phyloP scores from a whole-genome alignment of 2,113 vertebrate species.

The Ictidomys tridecemlineatus region DNA sequence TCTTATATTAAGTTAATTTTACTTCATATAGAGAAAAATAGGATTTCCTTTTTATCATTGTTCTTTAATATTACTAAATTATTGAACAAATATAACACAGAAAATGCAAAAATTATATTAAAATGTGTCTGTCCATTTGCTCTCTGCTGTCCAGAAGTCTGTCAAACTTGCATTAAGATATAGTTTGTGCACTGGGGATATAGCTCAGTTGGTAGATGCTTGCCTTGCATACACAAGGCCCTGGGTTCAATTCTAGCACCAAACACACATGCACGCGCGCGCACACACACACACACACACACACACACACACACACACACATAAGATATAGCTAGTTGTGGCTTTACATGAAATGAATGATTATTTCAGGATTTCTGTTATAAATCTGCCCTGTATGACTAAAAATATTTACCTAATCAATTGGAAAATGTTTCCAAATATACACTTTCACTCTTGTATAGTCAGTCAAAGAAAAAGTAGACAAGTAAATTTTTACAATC shows the following conservation, averaged over 20 bases:
- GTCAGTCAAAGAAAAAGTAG: not conserved
- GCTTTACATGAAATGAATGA: not conserved
- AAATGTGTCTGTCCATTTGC: not conserved
- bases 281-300: too few species aligned
- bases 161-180: not conserved
- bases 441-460: not conserved
- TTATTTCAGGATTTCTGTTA: not conserved
- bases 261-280: too few species aligned
- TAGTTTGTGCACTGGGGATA: not conserved
- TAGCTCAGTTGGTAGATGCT: too few species aligned
- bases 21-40: not conserved
- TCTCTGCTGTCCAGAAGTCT: not conserved
- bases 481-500: not conserved
- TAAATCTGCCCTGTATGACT: not conserved
- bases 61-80: not conserved
- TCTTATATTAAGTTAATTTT: not conserved
- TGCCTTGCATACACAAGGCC: too few species aligned
- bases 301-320: too few species aligned
- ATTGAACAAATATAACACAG: not conserved
- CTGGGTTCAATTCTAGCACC: too few species aligned
- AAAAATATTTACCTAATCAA: not conserved
- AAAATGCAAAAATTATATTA: not conserved
- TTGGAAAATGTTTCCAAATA: not conserved
- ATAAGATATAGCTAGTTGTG: too few species aligned
- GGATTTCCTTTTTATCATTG: not conserved